phyloP scores from a whole-genome alignment of 2,888 invertebrate species.

The Alsophila aescularia region DNA sequence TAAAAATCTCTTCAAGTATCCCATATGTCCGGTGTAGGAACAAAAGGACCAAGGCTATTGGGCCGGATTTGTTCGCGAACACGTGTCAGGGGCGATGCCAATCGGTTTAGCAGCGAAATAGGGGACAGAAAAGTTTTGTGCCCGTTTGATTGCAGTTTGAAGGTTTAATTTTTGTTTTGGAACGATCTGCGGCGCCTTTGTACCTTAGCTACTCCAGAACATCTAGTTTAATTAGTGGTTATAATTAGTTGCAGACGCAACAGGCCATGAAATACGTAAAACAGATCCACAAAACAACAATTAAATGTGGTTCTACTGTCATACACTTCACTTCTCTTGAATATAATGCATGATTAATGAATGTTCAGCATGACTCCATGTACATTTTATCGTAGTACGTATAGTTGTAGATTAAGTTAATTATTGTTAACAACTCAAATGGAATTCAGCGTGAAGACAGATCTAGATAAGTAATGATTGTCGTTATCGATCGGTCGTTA shows the following conservation, averaged over 20 bases:
- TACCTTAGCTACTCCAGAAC: no score
- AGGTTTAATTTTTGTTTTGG: background rate
- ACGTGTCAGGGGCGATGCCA: constrained; percentile 8
- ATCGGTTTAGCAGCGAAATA: constrained; percentile 11
- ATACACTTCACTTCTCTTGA: no score
- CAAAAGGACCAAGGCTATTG: constrained; percentile 22
- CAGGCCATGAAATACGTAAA: no score
- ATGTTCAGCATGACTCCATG: no score
- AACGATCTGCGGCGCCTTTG: background rate
- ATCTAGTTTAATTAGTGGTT: no score
- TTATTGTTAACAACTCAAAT: background rate
- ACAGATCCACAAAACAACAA: no score
- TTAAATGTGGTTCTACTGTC: no score
- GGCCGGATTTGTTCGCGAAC: background rate
- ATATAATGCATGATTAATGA: no score
- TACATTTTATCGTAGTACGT: no score
- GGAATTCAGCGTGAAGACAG: background rate
- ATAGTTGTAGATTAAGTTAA: background rate
- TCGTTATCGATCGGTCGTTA: no score
- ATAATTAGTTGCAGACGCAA: no score
- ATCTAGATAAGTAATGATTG: background rate
- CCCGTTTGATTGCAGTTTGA: constrained; percentile 12
- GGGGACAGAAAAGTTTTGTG: constrained; percentile 1
- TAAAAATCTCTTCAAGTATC: constrained; percentile 30
- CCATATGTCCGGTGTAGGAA: constrained; percentile 28